Evolutionary conservation across 2,888 invertebrate species (phyloP), one percentile per base, ranked within the genome.

Genomic region (Leptothorax acervorum): DNA sequence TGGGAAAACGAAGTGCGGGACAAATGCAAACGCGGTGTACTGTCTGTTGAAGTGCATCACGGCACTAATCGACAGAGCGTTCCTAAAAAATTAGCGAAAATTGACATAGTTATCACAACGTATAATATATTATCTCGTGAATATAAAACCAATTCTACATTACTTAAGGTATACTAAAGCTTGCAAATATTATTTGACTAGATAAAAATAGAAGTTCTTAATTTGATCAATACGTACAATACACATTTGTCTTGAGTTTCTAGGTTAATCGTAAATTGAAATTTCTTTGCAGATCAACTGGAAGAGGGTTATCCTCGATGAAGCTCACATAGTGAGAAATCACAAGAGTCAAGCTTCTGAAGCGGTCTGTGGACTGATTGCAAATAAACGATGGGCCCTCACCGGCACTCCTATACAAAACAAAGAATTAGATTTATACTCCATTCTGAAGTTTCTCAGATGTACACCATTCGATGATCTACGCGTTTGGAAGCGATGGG

Each of bases 321-420:
- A 99, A 95, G 99, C 98, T 0, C 99, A 99, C 95, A 96, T 97
- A 60, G 97, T 99, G 11, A 97, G 99, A 90, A 99, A 99, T 95
- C 96, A 97, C 94, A 98, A 98, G 95, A 96, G 97, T 11, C 96
- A 96, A 87, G 97, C 97, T 0, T 97, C 98, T 0, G 93, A 95
- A 85, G 97, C 97, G 0, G 97, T 97, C 9, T 97, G 97, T 93
- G 95, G 95, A 2, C 94, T 98, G 66, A 90, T 94, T 0, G 96
- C 96, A 0, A 63, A 65, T 0, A 8, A 95, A 95, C 96, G 98
- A 15, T 98, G 98, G 98, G 97, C 97, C 0, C 96, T 99, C 31
- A 99, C 99, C 0, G 99, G 99, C 42, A 99, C 99, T 0, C 99
- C 99, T 0, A 97, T 99, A 62, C 99, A 99, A 93, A 99, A 99